Percentiles rank a stretch among this genome's conserved stretches.
phyloP scores from a whole-genome alignment of 1,140 invertebrate genomes.

The Megalopta genalis region DNA sequence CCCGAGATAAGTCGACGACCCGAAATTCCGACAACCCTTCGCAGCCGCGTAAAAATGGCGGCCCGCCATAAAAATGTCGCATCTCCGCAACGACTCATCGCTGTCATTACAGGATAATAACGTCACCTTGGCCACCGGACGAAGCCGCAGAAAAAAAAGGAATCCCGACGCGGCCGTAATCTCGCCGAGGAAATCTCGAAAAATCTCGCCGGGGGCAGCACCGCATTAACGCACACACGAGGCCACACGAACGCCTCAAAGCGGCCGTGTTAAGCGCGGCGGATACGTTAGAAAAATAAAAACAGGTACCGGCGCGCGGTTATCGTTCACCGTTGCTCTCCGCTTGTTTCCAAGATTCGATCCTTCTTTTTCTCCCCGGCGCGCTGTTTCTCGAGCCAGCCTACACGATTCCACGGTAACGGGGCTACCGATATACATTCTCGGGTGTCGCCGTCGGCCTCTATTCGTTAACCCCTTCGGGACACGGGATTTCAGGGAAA shows the following conservation, averaged over 20 bases:
- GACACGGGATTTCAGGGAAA: too few relatives aligned
- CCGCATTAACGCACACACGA: slow-evolving; percentile 2
- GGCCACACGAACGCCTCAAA: not conserved
- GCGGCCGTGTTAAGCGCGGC: slow-evolving; percentile 10
- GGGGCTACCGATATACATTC: slow-evolving; percentile 46
- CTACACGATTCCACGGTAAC: slow-evolving; percentile 14
- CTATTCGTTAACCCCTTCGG: slow-evolving; percentile 60
- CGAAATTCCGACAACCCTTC: too few relatives aligned
- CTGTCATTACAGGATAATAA: not conserved
- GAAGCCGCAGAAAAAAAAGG: not conserved
- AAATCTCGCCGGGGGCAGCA: not conserved
- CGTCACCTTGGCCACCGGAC: not conserved
- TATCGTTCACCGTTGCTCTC: slow-evolving; percentile 14
- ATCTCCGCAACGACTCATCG: not conserved
- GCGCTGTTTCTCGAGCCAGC: not conserved
- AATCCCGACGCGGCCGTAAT: not conserved
- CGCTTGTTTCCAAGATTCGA: slow-evolving; percentile 22
- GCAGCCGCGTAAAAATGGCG: too few relatives aligned
- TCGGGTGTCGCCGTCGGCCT: slow-evolving; percentile 35
- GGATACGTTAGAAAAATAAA: slow-evolving; percentile 25
- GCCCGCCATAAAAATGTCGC: too few relatives aligned
- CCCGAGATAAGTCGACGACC: too few relatives aligned
- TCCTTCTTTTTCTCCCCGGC: slow-evolving; percentile 20
- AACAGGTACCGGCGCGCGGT: not conserved
- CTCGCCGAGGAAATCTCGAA: not conserved